These are phyloP conservation scores for Chrysina gloriosa DNA, from an alignment of 2,888 invertebrate genomes.

Conservation along the genomic window DNA sequence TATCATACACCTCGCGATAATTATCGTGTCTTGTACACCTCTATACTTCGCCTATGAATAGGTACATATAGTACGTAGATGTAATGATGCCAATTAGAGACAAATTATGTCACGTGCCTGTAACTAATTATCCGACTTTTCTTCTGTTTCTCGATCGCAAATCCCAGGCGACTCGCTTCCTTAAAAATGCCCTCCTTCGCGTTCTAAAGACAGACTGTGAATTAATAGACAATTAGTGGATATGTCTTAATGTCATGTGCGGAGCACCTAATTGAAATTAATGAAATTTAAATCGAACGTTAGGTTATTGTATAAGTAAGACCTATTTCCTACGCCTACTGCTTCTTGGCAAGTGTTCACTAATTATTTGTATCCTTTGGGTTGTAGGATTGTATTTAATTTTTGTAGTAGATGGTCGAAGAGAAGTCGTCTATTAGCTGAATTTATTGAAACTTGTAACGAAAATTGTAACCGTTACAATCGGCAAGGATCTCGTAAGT, in stretches of 20 bases:
- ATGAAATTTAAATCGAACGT: conserved; percentile 29
- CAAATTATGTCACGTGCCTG: background rate
- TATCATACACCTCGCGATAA: background rate
- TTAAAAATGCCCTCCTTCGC: background rate
- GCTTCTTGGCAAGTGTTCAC: background rate
- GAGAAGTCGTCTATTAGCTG: background rate
- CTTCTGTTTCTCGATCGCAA: background rate
- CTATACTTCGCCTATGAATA: background rate
- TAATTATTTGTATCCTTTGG: conserved; percentile 3
- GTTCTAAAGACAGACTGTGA: conserved; percentile 7
- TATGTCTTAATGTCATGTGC: conserved; percentile 9
- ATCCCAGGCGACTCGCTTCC: background rate
- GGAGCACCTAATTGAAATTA: conserved; percentile 20
- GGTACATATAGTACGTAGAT: background rate
- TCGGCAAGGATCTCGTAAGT: too few relatives aligned
- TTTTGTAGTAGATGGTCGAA: background rate
- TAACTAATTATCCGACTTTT: background rate
- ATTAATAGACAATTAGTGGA: conserved; percentile 27
- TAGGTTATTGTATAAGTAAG: conserved; percentile 24
- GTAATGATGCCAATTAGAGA: conserved; percentile 12
- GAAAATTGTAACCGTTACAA: too few relatives aligned
- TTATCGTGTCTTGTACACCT: background rate
- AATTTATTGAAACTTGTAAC: too few relatives aligned
- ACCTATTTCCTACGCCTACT: background rate
- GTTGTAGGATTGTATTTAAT: background rate